phyloP scores from a whole-genome alignment of 2,113 vertebrate genomes.

The Python bivittatus region DNA sequence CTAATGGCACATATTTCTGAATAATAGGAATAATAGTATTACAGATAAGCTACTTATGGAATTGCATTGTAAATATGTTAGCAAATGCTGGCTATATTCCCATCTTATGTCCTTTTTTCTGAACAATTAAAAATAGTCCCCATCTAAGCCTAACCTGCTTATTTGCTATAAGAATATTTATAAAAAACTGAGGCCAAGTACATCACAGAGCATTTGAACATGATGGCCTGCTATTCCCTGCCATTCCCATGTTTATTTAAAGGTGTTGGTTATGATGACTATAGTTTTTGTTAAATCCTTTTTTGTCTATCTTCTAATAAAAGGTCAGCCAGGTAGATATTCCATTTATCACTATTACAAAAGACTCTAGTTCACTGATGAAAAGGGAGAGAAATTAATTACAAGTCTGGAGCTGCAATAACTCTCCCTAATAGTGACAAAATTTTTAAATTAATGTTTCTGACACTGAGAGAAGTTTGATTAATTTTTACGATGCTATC shows the following conservation, averaged over 20 bases:
- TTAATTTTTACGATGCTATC: constrained; percentile 83
- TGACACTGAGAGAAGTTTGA: constrained; percentile 80
- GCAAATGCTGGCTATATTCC: background rate
- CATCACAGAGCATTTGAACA: constrained; percentile 32
- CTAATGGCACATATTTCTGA: background rate
- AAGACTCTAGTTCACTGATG: constrained; percentile 71
- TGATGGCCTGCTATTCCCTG: constrained; percentile 7
- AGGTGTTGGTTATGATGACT: constrained; percentile 69
- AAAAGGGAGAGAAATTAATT: constrained; percentile 86
- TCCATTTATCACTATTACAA: constrained; percentile 81
- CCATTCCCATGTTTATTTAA: constrained; percentile 65
- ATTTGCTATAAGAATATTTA: background rate
- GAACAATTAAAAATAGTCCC: background rate
- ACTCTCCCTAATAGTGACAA: constrained; percentile 81
- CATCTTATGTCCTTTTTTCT: background rate
- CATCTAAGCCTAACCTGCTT: background rate
- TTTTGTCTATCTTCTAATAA: constrained; percentile 70
- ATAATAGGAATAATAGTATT: background rate
- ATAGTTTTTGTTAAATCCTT: constrained; percentile 63
- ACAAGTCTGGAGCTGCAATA: constrained; percentile 79
- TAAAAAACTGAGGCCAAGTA: constrained; percentile 14
- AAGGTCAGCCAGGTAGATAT: constrained; percentile 72
- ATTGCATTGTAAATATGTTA: background rate
- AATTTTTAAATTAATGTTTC: constrained; percentile 85
- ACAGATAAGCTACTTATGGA: background rate